Conservation (phyloP, 2,888 invertebrate genomes). For the Atherix ibis region DNA sequence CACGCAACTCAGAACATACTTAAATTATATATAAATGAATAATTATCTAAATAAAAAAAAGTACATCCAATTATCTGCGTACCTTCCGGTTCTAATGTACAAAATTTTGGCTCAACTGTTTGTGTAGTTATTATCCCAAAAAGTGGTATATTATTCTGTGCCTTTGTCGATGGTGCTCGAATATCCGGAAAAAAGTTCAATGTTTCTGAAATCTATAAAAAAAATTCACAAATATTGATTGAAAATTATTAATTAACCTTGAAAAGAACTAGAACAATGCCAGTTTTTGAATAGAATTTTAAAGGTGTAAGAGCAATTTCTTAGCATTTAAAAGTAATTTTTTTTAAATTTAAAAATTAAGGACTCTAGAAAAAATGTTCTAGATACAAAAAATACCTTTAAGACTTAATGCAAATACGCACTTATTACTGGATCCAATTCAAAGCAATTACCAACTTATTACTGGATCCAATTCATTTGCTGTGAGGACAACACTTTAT, state of each 20-base stretch:
- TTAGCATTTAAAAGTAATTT: neutral
- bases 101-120: slow-evolving; percentile 43
- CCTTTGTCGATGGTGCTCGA: slow-evolving; percentile 30
- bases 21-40: neutral
- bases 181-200: slow-evolving; percentile 40
- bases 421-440: too few species aligned
- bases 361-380: too few species aligned
- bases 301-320: too few species aligned
- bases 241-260: neutral
- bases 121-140: slow-evolving; percentile 46
- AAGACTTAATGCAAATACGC: too few species aligned
- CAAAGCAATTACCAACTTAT: too few species aligned
- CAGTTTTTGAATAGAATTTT: neutral
- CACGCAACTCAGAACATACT: slow-evolving; percentile 35
- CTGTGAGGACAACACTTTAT: too few species aligned
- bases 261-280: neutral
- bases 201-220: slow-evolving; percentile 30
- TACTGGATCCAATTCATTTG: too few species aligned
- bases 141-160: slow-evolving; percentile 33
- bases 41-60: slow-evolving; percentile 1
- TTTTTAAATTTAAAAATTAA: neutral
- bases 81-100: slow-evolving; percentile 37
- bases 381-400: too few species aligned
- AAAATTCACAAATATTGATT: slow-evolving; percentile 1
- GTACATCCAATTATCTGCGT: too few species aligned